A percentile compares a stretch with the other conserved stretches of the same genome.
phyloP scores from a whole-genome alignment of 1,140 invertebrate species.

The Sesamia nonagrioides region DNA sequence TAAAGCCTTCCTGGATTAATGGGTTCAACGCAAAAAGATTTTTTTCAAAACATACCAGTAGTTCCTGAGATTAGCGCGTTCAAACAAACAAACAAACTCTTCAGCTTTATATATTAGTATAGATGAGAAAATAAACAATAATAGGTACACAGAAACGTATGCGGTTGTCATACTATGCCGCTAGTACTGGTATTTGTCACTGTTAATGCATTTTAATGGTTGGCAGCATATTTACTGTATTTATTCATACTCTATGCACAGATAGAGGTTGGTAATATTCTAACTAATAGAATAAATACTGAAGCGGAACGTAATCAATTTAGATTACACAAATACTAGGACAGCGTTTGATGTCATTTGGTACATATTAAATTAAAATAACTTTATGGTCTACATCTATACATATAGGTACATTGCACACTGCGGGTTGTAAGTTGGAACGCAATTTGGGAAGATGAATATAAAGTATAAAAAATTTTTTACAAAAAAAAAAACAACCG shows the following conservation, averaged over 20 bases:
- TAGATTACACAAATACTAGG: constrained; percentile 4
- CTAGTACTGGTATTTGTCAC: constrained; percentile 39
- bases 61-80: too few species aligned
- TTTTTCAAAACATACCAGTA: too few species aligned
- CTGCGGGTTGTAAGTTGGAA: too few species aligned
- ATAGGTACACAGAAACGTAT: constrained; percentile 20
- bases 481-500: too few species aligned
- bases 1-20: too few species aligned
- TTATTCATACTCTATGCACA: constrained; percentile 38
- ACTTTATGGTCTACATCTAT: not conserved
- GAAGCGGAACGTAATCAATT: constrained; percentile 27
- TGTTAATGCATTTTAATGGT: constrained; percentile 43
- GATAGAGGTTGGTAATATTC: constrained; percentile 35
- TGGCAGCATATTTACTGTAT: constrained; percentile 36
- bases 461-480: not conserved
- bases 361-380: not conserved
- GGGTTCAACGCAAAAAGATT: too few species aligned
- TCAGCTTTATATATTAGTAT: too few species aligned
- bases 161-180: constrained; percentile 20
- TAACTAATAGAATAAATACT: constrained; percentile 36
- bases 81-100: too few species aligned
- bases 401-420: not conserved
- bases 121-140: constrained; percentile 14
- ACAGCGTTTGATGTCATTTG: not conserved
- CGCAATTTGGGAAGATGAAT: constrained; percentile 1